Evolutionary conservation across 1,140 invertebrate genomes (phyloP), one percentile per base, ranked within the genome.

Genomic region (Pantala flavescens): DNA sequence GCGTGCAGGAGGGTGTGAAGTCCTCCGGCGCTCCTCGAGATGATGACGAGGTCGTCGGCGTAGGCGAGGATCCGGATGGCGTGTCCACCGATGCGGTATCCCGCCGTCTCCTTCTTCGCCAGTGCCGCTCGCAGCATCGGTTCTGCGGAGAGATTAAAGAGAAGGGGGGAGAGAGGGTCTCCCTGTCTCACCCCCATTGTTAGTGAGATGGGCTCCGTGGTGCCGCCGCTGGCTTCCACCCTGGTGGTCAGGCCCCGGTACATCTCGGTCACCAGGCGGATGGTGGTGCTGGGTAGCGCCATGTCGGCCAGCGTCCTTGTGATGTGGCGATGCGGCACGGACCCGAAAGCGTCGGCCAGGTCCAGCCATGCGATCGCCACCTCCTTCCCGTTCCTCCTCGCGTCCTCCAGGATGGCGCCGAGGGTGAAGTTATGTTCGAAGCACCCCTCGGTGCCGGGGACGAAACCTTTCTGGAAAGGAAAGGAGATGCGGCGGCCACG

Each of bases 371-470:
- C 77, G 0, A 83, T 75, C 19, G 80, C 78, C 12, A 79, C n/a
- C 11, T 77, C 74, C 14, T 42, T 75, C 0, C 21, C 12, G 7
- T 28, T n/a, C 16, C 19, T 23, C 7, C 23, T 49, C 1, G 24
- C 76, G 42, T 28, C 19, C 16, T n/a, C 63, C 42, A 83, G 71
- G 55, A 74, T 21, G 11, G 78, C 55, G 70, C 80, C 76, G 0
- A 82, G 73, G 28, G 81, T 76, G 74, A 78, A 82, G 72, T 82
- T 83, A 77, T 84, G 81, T 75, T 83, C 82, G 11, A 79, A 76
- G 28, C 78, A 81, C 0, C 80, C 81, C 55, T 83, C 80, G 70
- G 78, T 77, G 3, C 28, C 28, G 11, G 74, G 75, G n/a, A 80
- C 73, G 71, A 83, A 83, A 0, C 80, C 80, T 74, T 82, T 82